Conservation (phyloP, 2,888 invertebrate genomes). For the Tinea trinotella region DNA sequence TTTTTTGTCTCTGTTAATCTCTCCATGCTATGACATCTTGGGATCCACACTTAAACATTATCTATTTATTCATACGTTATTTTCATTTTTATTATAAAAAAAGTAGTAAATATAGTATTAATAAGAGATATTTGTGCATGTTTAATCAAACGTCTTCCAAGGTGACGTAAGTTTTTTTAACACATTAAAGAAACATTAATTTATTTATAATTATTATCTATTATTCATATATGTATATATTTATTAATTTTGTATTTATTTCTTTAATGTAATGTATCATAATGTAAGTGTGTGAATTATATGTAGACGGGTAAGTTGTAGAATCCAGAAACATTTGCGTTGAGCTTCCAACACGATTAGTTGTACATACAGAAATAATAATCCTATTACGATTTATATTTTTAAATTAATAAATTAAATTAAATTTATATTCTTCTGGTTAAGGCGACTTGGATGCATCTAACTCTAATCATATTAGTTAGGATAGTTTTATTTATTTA, state of each 20-base stretch:
- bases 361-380: constrained; percentile 63
- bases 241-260: neutral
- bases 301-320: constrained; percentile 24
- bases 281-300: constrained; percentile 9
- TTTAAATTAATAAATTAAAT: constrained; percentile 14
- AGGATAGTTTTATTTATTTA: too few relatives aligned
- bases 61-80: neutral
- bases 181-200: too few relatives aligned
- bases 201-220: constrained; percentile 1
- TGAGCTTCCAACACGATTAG: constrained; percentile 75
- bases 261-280: neutral
- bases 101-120: neutral
- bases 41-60: too few relatives aligned
- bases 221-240: neutral
- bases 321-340: constrained; percentile 66
- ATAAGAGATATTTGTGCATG: constrained; percentile 33
- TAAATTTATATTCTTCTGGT: too few relatives aligned
- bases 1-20: too few relatives aligned
- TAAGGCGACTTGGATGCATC: too few relatives aligned
- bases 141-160: constrained; percentile 71
- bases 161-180: constrained; percentile 51
- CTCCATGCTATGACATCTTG: too few relatives aligned
- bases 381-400: constrained; percentile 19
- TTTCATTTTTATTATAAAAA: neutral
- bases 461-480: too few relatives aligned